Evolutionary conservation across 2,797 vertebrate genomes (phyloP).

Genomic region (Platalea minor): DNA sequence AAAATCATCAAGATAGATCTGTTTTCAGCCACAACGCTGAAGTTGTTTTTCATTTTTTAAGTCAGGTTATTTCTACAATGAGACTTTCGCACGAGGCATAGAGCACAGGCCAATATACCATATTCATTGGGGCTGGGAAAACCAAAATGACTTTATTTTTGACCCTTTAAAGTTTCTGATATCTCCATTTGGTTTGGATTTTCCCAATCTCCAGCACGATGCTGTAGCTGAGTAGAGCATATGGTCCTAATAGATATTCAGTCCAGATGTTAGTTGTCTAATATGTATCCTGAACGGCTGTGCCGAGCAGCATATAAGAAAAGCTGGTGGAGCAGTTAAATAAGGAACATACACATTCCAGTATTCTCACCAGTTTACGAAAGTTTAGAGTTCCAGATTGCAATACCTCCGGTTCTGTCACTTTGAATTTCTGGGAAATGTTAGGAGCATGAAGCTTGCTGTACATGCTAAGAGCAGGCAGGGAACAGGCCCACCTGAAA

Average conservation of each 20-base stretch:
- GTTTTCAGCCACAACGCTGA: conserved; percentile 61
- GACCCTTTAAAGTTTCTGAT: conserved; percentile 75
- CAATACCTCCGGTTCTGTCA: conserved; percentile 75
- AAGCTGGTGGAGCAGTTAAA: conserved; percentile 75
- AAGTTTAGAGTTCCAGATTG: conserved; percentile 77
- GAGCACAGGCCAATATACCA: background rate
- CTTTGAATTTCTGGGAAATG: conserved; percentile 78
- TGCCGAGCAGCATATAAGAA: conserved; percentile 59
- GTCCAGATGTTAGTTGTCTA: conserved; percentile 79
- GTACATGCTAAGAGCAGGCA: background rate
- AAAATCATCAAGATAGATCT: conserved; percentile 52
- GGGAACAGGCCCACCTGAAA: conserved; percentile 60
- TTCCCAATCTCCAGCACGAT: conserved; percentile 70
- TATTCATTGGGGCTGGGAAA: conserved; percentile 51
- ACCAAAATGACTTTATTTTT: conserved; percentile 74
- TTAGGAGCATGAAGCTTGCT: conserved; percentile 66
- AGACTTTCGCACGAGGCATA: background rate
- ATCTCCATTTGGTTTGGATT: conserved; percentile 80
- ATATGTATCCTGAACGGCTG: conserved; percentile 70
- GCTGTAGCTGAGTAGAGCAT: conserved; percentile 67
- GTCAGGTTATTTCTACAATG: conserved; percentile 63
- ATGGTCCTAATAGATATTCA: conserved; percentile 78
- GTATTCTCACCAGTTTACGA: conserved; percentile 74
- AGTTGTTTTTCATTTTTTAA: conserved; percentile 50
- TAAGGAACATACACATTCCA: conserved; percentile 73